These are phyloP conservation scores for Caenorhabditis zanzibari DNA, from an alignment of 2,888 invertebrate genomes.

Conservation along the genomic window DNA sequence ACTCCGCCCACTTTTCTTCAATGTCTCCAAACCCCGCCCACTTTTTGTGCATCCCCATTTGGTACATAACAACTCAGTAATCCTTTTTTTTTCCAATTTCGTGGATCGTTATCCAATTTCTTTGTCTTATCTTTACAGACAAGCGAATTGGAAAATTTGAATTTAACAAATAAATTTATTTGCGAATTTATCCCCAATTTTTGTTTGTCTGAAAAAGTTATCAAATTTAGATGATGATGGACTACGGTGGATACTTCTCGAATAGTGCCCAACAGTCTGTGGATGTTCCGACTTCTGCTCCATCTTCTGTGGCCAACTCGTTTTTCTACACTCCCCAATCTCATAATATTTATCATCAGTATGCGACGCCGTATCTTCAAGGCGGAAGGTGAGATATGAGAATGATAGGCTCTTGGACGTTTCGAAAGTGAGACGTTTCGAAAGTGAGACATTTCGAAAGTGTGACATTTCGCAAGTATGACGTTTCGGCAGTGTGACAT, in stretches of 20 bases:
- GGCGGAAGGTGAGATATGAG: slow-evolving; percentile 38
- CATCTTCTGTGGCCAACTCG: slow-evolving; percentile 58
- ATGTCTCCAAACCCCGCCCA: slow-evolving; percentile 3
- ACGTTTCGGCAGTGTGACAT: too few relatives aligned
- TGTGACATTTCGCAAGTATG: too few relatives aligned
- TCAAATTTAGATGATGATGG: slow-evolving; percentile 65
- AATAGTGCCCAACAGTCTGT: slow-evolving; percentile 37
- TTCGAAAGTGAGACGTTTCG: too few relatives aligned
- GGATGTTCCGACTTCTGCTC: slow-evolving; percentile 20
- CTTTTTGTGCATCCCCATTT: background rate
- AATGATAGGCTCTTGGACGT: too few relatives aligned
- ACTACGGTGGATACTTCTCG: slow-evolving; percentile 74
- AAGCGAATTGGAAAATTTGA: slow-evolving; percentile 1
- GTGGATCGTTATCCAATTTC: slow-evolving; percentile 36
- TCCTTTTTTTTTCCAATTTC: slow-evolving; percentile 25
- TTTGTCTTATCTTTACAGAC: slow-evolving; percentile 11
- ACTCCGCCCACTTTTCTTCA: background rate
- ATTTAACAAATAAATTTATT: slow-evolving; percentile 14
- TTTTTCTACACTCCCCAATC: slow-evolving; percentile 61
- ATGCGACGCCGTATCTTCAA: slow-evolving; percentile 69
- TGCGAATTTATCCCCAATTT: background rate
- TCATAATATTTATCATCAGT: slow-evolving; percentile 71
- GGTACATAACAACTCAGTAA: background rate
- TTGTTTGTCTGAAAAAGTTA: background rate
- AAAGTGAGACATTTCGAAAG: too few relatives aligned